Percentiles rank a stretch among this genome's conserved stretches.
Conservation (phyloP, 2,797 vertebrate genomes). For the Hypotaenidia okinawae region DNA sequence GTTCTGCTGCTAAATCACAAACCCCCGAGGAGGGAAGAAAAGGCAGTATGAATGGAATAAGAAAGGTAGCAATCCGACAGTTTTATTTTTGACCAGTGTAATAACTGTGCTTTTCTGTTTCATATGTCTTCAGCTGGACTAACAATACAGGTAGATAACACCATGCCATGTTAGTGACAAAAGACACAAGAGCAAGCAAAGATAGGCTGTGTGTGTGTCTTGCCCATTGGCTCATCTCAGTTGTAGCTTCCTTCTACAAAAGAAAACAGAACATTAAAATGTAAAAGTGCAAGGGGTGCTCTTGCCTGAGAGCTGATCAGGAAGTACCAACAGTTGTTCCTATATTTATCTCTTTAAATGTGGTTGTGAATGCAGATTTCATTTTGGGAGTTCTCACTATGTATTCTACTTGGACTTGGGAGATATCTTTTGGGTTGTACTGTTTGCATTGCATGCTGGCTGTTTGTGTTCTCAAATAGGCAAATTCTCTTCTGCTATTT, state of each 20-base stretch:
- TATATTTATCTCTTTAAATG: background rate
- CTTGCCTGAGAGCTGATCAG: background rate
- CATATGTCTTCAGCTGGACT: background rate
- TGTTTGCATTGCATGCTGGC: background rate
- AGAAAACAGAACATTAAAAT: background rate
- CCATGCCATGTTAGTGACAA: background rate
- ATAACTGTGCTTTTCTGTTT: rapidly evolving
- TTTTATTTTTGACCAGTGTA: background rate
- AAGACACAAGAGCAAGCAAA: background rate
- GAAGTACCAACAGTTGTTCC: background rate
- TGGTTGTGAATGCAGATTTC: background rate
- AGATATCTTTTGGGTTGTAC: background rate
- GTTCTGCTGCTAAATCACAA: background rate
- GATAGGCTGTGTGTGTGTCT: background rate
- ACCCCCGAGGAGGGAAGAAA: background rate
- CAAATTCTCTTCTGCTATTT: background rate
- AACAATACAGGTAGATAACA: background rate
- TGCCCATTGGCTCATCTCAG: background rate
- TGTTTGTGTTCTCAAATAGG: background rate
- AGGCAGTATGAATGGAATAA: background rate
- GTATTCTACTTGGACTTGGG: background rate
- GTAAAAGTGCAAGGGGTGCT: background rate
- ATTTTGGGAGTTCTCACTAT: background rate
- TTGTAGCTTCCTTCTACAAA: background rate
- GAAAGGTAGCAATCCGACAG: background rate